A percentile compares a stretch with the other conserved stretches of the same genome.
These are phyloP conservation scores for Lasioglossum pauxillum DNA, from an alignment of 2,888 invertebrate species.

Conservation along the genomic window DNA sequence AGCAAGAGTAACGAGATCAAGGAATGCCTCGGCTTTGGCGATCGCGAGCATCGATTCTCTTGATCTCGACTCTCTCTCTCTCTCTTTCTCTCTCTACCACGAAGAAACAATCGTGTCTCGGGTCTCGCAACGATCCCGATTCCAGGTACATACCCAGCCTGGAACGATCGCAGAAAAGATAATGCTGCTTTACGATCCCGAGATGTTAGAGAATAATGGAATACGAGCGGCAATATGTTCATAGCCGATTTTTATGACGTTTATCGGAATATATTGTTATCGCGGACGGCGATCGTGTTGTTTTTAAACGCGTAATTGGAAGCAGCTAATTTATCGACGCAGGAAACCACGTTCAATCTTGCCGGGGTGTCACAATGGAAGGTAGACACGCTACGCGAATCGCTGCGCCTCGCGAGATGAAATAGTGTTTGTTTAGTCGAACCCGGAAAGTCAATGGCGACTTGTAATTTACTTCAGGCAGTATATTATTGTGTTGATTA, in stretches of 20 bases:
- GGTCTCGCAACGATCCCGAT: background rate
- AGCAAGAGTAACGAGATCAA: slow-evolving; percentile 55
- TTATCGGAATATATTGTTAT: slow-evolving; percentile 15
- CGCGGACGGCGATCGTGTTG: slow-evolving; percentile 26
- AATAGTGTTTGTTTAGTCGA: background rate
- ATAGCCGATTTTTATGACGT: background rate
- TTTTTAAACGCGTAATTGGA: slow-evolving; percentile 40
- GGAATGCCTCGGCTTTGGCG: slow-evolving; percentile 33
- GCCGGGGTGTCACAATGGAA: background rate
- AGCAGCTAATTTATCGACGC: background rate
- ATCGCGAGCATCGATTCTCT: slow-evolving; percentile 32
- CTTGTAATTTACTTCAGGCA: background rate
- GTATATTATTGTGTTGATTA: background rate
- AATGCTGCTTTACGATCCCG: background rate
- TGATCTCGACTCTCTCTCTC: background rate
- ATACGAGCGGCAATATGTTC: slow-evolving; percentile 6
- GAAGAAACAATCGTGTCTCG: background rate
- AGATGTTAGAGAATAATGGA: slow-evolving; percentile 8
- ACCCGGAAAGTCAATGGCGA: background rate
- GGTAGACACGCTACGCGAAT: background rate
- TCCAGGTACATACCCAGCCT: background rate
- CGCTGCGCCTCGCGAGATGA: background rate
- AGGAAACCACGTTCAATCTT: background rate
- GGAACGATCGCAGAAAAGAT: background rate
- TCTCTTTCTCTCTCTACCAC: background rate